Conservation (phyloP, 2,113 vertebrate genomes). For the Syngnathus floridae region DNA sequence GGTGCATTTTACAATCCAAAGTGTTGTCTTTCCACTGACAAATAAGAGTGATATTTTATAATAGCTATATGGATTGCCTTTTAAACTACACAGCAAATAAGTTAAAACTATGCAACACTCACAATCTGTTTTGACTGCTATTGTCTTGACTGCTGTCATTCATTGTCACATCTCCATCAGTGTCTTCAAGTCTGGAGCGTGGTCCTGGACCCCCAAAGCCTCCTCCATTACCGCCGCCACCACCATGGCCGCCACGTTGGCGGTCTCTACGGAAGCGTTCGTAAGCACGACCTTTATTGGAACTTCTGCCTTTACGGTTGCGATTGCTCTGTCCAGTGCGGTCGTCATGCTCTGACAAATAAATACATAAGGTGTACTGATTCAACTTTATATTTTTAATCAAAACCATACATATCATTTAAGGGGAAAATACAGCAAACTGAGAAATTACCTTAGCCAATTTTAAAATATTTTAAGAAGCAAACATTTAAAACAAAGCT, state of each 20-base stretch:
- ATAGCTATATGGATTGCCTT: not conserved
- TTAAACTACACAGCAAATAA: not conserved
- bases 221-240: constrained; percentile 40
- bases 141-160: constrained; percentile 69
- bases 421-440: not conserved
- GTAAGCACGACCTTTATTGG: constrained; percentile 69
- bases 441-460: not conserved
- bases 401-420: not conserved
- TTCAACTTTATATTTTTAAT: not conserved
- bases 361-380: not conserved
- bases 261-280: constrained; percentile 68
- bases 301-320: constrained; percentile 72
- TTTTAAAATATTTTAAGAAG: not conserved
- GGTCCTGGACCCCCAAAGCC: constrained; percentile 48
- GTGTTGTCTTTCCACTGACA: not conserved
- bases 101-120: constrained; percentile 41
- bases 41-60: not conserved
- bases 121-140: constrained; percentile 73
- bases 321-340: constrained; percentile 69
- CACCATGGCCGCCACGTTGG: constrained; percentile 54
- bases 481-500: not conserved
- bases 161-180: constrained; percentile 76
- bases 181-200: constrained; percentile 64
- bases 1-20: not conserved
- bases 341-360: constrained; percentile 76